A percentile compares a stretch with the other conserved stretches of the same genome.
Conservation (phyloP, 2,888 invertebrate genomes). For the Macrophya alboannulata region DNA sequence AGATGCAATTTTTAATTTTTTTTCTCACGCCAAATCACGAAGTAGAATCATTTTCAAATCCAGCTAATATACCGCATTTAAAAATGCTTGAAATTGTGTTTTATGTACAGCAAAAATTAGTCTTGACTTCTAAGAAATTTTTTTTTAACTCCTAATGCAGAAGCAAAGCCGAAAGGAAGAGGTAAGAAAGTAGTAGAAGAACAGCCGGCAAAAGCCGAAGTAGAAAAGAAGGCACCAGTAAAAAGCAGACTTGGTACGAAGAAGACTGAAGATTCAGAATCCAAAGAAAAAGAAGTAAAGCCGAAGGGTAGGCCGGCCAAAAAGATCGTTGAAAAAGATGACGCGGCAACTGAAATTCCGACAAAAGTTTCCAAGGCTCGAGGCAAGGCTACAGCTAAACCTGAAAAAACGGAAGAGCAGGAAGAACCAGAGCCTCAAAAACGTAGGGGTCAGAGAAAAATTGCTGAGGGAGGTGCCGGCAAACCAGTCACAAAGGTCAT, state of each 20-base stretch:
- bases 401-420: neutral
- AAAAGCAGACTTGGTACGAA: slow-evolving; percentile 36
- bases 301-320: slow-evolving; percentile 58
- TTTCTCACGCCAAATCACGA: neutral
- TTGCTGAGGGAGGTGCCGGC: slow-evolving; percentile 30
- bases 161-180: slow-evolving; percentile 60
- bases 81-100: neutral
- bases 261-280: neutral
- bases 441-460: slow-evolving; percentile 47
- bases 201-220: slow-evolving; percentile 43
- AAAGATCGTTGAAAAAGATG: slow-evolving; percentile 52
- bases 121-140: neutral
- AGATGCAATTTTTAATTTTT: neutral
- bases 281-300: slow-evolving; percentile 56
- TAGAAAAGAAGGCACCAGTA: slow-evolving; percentile 56
- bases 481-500: slow-evolving; percentile 27
- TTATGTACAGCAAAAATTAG: neutral
- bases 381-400: slow-evolving; percentile 39
- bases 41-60: neutral
- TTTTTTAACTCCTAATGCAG: neutral
- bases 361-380: slow-evolving; percentile 18
- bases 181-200: slow-evolving; percentile 54
- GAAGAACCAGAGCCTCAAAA: neutral
- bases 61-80: neutral
- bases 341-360: neutral